Evolutionary conservation across 2,797 vertebrate genomes (phyloP).

Genomic region (Synanceia verrucosa): DNA sequence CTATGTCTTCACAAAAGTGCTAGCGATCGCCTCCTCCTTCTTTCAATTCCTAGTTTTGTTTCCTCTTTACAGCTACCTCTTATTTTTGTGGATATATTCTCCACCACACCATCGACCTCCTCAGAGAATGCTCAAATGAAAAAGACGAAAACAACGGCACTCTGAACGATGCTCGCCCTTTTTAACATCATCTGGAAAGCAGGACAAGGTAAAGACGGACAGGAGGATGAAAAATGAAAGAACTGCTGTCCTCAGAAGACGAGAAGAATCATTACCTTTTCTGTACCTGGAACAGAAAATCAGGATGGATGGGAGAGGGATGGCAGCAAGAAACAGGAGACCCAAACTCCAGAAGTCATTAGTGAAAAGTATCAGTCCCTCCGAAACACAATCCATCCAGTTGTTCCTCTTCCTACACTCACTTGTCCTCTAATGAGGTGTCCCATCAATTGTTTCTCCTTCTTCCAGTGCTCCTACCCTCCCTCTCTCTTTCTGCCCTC

Average conservation of each 20-base stretch:
- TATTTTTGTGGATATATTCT: neutral
- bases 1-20: neutral
- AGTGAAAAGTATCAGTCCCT: constrained; percentile 21
- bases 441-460: constrained; percentile 22
- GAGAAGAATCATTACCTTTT: constrained; percentile 51
- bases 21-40: neutral
- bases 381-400: constrained; percentile 46
- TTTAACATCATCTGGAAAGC: neutral
- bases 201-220: neutral
- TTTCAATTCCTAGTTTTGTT: neutral
- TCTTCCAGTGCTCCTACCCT: neutral
- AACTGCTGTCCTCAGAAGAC: constrained; percentile 29
- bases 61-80: neutral
- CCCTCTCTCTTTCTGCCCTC: neutral
- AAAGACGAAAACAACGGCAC: neutral
- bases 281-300: constrained; percentile 41
- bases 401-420: constrained; percentile 18
- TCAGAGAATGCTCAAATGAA: neutral
- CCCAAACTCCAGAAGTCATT: constrained; percentile 43
- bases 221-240: constrained; percentile 46
- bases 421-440: constrained; percentile 24
- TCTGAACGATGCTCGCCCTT: neutral
- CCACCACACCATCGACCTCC: too few relatives aligned
- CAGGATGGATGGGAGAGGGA: constrained; percentile 31
- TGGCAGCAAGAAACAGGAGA: constrained; percentile 30